phyloP scores from a whole-genome alignment of 1,140 invertebrate genomes.

The Conopomorpha cramerella region DNA sequence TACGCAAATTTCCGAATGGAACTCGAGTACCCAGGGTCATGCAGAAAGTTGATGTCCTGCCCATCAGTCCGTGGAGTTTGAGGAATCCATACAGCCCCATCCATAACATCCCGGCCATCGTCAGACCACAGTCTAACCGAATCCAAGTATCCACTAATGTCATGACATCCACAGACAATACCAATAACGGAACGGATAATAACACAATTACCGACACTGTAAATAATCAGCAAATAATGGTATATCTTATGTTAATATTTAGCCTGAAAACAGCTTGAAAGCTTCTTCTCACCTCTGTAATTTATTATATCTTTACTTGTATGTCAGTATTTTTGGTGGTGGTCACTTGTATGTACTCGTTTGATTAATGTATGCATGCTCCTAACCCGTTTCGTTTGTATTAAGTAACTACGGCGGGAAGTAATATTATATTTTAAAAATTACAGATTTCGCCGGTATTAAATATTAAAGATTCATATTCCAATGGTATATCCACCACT shows the following conservation, averaged over 20 bases:
- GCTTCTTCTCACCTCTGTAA: constrained; percentile 20
- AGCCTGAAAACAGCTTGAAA: constrained; percentile 43
- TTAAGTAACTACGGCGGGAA: constrained; percentile 25
- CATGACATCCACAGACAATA: constrained; percentile 47
- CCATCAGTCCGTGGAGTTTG: constrained; percentile 60
- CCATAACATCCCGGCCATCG: constrained; percentile 59
- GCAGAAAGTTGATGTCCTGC: constrained; percentile 61
- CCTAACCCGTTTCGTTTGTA: constrained; percentile 23
- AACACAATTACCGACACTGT: constrained; percentile 57
- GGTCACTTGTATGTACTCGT: constrained; percentile 12
- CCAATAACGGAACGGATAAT: constrained; percentile 53
- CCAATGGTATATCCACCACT: constrained; percentile 46
- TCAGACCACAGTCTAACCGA: constrained; percentile 58
- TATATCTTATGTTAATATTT: constrained; percentile 57
- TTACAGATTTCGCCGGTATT: constrained; percentile 55
- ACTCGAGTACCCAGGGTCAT: constrained; percentile 70
- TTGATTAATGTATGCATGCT: constrained; percentile 35
- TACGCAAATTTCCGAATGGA: constrained; percentile 75
- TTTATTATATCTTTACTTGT: constrained; percentile 11
- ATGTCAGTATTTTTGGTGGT: constrained; percentile 6
- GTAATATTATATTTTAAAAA: constrained; percentile 53
- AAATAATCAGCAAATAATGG: constrained; percentile 59
- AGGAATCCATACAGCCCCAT: constrained; percentile 61
- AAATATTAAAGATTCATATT: constrained; percentile 56
- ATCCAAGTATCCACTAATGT: constrained; percentile 59